These are phyloP conservation scores for Peromyscus polionotus DNA, from an alignment of 2,113 vertebrate species.

Conservation along the genomic window DNA sequence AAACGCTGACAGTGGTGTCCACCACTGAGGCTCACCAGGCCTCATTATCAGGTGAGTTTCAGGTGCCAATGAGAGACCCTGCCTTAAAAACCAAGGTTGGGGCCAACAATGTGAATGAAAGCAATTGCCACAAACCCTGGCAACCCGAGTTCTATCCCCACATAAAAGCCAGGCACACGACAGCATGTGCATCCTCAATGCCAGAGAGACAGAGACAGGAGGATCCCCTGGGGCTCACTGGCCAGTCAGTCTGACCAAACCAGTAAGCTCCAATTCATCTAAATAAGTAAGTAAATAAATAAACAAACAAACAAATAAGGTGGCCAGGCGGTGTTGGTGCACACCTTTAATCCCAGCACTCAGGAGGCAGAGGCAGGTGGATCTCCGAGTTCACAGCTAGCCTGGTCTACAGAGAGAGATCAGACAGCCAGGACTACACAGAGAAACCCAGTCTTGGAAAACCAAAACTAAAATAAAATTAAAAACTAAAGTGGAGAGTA, in stretches of 20 bases:
- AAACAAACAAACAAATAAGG: no score
- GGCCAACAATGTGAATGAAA: neutral
- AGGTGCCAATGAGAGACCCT: neutral
- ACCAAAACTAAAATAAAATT: no score
- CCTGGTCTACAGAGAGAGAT: no score
- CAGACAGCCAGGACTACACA: no score
- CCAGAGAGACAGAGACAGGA: neutral
- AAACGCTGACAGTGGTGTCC: neutral
- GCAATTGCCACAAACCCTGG: neutral
- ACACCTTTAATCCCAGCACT: no score
- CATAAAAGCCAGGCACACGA: neutral
- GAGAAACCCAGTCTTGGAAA: neutral
- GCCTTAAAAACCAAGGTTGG: neutral
- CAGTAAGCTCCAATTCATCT: neutral
- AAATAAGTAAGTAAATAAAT: no score
- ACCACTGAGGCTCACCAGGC: neutral
- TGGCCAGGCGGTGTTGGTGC: no score
- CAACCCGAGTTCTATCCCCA: neutral
- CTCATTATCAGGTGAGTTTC: neutral
- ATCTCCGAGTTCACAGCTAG: no score
- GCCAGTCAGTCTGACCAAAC: neutral
- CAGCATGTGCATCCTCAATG: neutral
- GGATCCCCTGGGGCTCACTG: neutral
- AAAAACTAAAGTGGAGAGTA: neutral
- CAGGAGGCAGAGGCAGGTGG: no score